A percentile compares a stretch with the other conserved stretches of the same genome.
These are phyloP conservation scores for Rynchops niger DNA, from an alignment of 2,113 vertebrate genomes.

Conservation along the genomic window DNA sequence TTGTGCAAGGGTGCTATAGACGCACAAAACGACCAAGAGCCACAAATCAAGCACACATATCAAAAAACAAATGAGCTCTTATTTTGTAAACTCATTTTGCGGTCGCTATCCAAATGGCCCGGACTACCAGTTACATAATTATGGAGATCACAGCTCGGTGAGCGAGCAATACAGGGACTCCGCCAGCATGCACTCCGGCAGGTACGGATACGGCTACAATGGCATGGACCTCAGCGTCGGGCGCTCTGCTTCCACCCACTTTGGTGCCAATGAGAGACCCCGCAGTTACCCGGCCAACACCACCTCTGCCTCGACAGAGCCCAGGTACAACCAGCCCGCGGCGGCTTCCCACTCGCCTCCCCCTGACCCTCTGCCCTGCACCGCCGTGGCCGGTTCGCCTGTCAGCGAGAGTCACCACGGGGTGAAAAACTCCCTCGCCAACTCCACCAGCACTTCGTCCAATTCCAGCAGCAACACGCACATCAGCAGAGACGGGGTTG, in stretches of 20 bases:
- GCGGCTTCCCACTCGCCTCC: slow-evolving; percentile 87
- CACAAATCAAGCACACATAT: slow-evolving; percentile 99
- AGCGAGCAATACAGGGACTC: slow-evolving; percentile 98
- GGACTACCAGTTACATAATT: slow-evolving; percentile 99
- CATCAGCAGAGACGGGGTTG: slow-evolving; percentile 89
- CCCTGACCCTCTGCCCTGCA: slow-evolving; percentile 91
- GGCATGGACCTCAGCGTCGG: slow-evolving; percentile 98
- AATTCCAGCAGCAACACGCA: slow-evolving; percentile 80
- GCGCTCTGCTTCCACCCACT: slow-evolving; percentile 89
- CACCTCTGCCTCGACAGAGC: slow-evolving; percentile 86
- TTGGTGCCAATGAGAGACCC: slow-evolving; percentile 89
- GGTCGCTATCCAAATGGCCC: slow-evolving; percentile 99
- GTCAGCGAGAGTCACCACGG: slow-evolving; percentile 87
- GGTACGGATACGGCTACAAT: slow-evolving; percentile 98
- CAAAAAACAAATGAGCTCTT: slow-evolving; percentile 99
- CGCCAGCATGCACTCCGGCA: slow-evolving; percentile 95
- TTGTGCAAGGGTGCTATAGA: slow-evolving; percentile 99
- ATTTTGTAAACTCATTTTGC: slow-evolving; percentile 99
- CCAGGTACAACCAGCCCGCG: slow-evolving; percentile 91
- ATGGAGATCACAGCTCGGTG: slow-evolving; percentile 96
- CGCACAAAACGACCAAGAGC: slow-evolving; percentile 98
- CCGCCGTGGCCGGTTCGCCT: slow-evolving; percentile 87
- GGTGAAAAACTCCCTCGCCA: slow-evolving; percentile 90
- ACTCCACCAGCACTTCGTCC: slow-evolving; percentile 84
- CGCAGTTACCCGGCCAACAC: slow-evolving; percentile 89